Base-by-base conservation (phyloP, 2,113 vertebrate species). In the Cyphomyrus discorhynchus region DNA sequence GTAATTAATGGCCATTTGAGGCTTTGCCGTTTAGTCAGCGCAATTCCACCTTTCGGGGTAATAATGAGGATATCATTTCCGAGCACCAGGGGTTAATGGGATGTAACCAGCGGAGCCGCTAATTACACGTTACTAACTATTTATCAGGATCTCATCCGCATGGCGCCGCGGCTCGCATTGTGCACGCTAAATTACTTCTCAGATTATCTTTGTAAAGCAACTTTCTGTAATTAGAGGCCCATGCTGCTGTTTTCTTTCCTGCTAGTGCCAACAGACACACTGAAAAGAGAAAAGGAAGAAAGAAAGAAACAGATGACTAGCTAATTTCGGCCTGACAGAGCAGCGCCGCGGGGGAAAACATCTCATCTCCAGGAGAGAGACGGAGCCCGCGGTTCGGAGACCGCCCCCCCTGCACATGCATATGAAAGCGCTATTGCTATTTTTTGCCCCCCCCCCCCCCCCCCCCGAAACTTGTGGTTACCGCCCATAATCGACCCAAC, bases 71-170 rank as follows among this genome's bases (percentile, higher is more conserved):
- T 98, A 98, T 97, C 98, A 98, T 97, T 98, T 98, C 97, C 96
- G 96, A 97, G 97, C 97, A 97, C 93, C 95, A 97, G 98, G 98
- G 98, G 97, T 99, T 99, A 99, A 99, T 99, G 98, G 98, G 97
- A 98, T 98, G 97, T 98, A 98, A 98, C 97, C 97, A 96, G 96
- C 95, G 96, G 97, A 97, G 96, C 96, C 95, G 97, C 98, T 99
- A 99, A 98, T 99, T 99, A 97, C 97, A 98, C 97, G 97, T 98
- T 99, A 97, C 98, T 97, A 99, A 98, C 98, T 98, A 98, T 99
- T 98, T 98, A 99, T 99, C 98, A 98, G 97, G 97, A 97, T 97
- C 96, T 97, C 97, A 98, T 99, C 98, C 98, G 98, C 96, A 95
- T 96, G 94, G 96, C 96, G 96, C 97, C 97, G 97, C 94, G 93